phyloP scores from a whole-genome alignment of 2,113 vertebrate species.

The Clarias macrocephalus region DNA sequence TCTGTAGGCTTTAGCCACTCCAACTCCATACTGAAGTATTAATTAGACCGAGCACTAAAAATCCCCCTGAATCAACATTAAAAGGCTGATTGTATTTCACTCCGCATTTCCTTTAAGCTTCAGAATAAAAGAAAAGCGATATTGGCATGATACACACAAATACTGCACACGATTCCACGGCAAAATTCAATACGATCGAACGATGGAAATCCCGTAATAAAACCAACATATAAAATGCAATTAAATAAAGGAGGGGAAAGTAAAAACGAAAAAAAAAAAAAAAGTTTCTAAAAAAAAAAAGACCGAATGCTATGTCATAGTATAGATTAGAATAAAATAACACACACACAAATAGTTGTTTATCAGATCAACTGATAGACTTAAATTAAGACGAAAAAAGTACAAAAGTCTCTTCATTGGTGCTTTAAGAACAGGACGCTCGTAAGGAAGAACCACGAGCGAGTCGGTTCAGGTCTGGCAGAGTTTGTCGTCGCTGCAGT shows the following conservation, averaged over 20 bases:
- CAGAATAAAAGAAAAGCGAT: slow-evolving; percentile 43
- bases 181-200: slow-evolving; percentile 47
- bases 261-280: background rate
- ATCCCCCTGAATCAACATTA: background rate
- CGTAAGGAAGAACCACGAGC: slow-evolving; percentile 8
- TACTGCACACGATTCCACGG: slow-evolving; percentile 48
- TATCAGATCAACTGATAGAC: slow-evolving; percentile 78
- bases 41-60: background rate
- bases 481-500: slow-evolving; percentile 64
- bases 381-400: slow-evolving; percentile 63
- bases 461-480: slow-evolving; percentile 58
- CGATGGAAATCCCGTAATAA: slow-evolving; percentile 47
- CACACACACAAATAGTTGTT: slow-evolving; percentile 41
- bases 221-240: slow-evolving; percentile 51
- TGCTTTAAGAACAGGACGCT: background rate
- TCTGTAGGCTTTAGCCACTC: background rate
- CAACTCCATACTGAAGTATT: background rate
- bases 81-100: background rate
- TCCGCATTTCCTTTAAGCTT: slow-evolving; percentile 44
- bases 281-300: slow-evolving; percentile 43
- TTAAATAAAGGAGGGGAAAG: slow-evolving; percentile 34
- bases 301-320: slow-evolving; percentile 50
- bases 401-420: slow-evolving; percentile 54
- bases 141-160: slow-evolving; percentile 44
- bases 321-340: slow-evolving; percentile 35